phyloP scores from a whole-genome alignment of 92 coral and sea anemone genomes.

The Muricea muricata region DNA sequence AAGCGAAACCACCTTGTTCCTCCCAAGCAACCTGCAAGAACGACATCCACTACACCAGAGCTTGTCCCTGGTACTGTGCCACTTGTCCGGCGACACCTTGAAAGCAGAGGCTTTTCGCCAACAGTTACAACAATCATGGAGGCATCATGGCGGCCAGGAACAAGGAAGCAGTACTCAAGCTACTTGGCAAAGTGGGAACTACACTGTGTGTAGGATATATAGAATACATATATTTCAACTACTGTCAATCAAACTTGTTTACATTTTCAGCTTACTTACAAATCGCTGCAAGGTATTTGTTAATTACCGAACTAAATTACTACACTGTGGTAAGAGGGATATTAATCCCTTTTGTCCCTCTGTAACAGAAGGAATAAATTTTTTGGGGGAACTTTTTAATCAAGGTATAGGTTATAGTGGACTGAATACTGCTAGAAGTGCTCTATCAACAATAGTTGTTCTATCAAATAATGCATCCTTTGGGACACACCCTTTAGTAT shows the following conservation, averaged over 20 bases:
- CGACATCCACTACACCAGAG: slow-evolving; percentile 37
- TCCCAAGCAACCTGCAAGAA: too few species aligned
- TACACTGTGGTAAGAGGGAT: slow-evolving; percentile 47
- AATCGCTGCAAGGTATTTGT: too few species aligned
- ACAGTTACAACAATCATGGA: slow-evolving; percentile 13
- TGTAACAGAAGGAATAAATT: slow-evolving; percentile 33
- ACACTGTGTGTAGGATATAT: too few species aligned
- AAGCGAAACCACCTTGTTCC: slow-evolving; percentile 3
- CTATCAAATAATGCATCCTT: too few species aligned
- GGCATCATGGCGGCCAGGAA: slow-evolving; percentile 48
- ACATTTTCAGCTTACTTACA: too few species aligned
- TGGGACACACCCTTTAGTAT: too few species aligned
- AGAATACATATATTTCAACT: too few species aligned
- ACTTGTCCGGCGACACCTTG: slow-evolving; percentile 49
- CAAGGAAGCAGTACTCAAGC: slow-evolving; percentile 51
- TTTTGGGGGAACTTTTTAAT: not conserved
- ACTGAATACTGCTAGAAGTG: not conserved
- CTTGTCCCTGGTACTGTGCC: slow-evolving; percentile 50
- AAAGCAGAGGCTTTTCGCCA: slow-evolving; percentile 49
- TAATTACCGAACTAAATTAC: too few species aligned
- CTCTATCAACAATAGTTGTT: not conserved
- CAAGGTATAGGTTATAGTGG: not conserved
- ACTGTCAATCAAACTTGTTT: too few species aligned
- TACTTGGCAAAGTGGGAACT: slow-evolving; percentile 44
- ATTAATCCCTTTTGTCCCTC: slow-evolving; percentile 46